Conservation (phyloP, 2,113 vertebrate genomes). For the Elgaria multicarinata region DNA sequence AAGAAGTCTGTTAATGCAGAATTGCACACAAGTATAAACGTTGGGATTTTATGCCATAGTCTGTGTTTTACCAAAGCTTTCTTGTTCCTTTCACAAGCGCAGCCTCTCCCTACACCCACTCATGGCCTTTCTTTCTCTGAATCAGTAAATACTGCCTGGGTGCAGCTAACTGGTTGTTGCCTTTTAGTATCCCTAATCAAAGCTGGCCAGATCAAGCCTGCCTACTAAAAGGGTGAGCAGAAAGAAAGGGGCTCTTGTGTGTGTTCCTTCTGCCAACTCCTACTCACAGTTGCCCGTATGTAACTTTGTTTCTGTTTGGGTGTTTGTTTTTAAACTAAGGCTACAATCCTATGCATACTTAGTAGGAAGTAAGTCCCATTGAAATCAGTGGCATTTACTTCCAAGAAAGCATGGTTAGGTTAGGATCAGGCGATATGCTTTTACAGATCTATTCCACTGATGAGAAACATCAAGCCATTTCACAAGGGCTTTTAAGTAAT, state of each 20-base stretch:
- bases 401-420: background rate
- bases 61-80: background rate
- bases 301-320: background rate
- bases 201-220: constrained; percentile 11
- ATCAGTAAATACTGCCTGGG: background rate
- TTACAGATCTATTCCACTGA: constrained; percentile 4
- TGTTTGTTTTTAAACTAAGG: constrained; percentile 50
- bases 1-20: background rate
- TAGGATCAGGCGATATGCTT: background rate
- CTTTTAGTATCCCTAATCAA: constrained; percentile 9
- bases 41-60: background rate
- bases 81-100: background rate
- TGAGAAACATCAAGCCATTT: constrained; percentile 34
- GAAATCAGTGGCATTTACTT: constrained; percentile 29
- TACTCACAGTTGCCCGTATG: background rate
- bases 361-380: background rate
- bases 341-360: constrained; percentile 35
- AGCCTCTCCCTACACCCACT: background rate
- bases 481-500: background rate
- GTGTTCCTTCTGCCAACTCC: background rate
- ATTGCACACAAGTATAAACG: background rate
- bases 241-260: constrained; percentile 25
- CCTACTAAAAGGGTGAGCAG: constrained; percentile 10
- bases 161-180: background rate
- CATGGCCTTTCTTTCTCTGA: background rate